Evolutionary conservation across 1,140 invertebrate species (phyloP), one percentile per base, ranked within the genome.

Genomic region (Forficula auricularia): DNA sequence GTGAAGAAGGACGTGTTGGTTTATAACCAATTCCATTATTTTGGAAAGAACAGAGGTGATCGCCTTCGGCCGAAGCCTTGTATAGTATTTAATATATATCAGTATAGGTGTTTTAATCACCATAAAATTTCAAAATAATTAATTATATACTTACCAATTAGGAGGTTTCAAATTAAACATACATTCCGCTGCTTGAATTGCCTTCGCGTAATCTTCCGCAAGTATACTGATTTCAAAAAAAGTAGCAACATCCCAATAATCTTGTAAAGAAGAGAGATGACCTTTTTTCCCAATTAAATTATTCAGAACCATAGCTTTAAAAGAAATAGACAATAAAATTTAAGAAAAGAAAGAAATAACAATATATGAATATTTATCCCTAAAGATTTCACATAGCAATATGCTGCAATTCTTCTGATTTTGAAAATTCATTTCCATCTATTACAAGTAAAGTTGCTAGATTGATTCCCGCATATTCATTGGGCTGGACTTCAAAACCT

Each of bases 191-290:
- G 94, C 95, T 66, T 97, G 88, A 52, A 92, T 84, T 4, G 95
- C 94, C 64, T 98, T 98, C 3, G 78, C 70, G 64, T 96, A 98
- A 61, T 98, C 89, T 62, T 97, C 87, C 12, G 92, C 92, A 12
- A 99, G 64, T 1, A 98, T 94, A 42, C 87, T 91, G 43, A 98
- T 97, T 64, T 99, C 96, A 64, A 99, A 98, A 65, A 97, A 98
- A 1, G 94, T 98, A 0, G 96, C 96, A 6, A 98, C 91, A 65
- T 96, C 92, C 96, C 96, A 99, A 57, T 99, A 99, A 56, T 98
- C 94, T 52, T 82, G 84, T 2, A 98, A 63, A 14, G 84, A 87
- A 0, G 78, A 77, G 13, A 99, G 61, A 57, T 86, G 92, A 15
- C 95, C 95, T 62, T 98, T 98, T 56, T 92, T 88, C 0, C 96